phyloP scores from a whole-genome alignment of 2,888 invertebrate species.

The Clitarchus hookeri region DNA sequence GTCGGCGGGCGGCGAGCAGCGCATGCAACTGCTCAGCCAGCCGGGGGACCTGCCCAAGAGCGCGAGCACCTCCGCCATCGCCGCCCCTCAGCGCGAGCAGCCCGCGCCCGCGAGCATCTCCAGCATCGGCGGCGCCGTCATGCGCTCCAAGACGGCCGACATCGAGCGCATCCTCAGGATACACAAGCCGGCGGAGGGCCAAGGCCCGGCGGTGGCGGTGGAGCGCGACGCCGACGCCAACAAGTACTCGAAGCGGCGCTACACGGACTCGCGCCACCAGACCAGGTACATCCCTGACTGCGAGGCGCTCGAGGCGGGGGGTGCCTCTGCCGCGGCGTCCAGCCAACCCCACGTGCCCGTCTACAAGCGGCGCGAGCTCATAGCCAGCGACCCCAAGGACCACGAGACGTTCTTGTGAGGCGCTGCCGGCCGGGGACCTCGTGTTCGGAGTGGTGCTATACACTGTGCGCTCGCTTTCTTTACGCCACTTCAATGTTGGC shows the following conservation, averaged over 20 bases:
- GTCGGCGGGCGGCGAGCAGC: conserved; percentile 62
- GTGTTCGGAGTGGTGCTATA: too few species aligned
- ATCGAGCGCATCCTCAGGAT: conserved; percentile 61
- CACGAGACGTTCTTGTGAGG: conserved; percentile 30
- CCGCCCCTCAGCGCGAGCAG: conserved; percentile 28
- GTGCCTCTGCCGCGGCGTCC: conserved; percentile 42
- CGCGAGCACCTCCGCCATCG: conserved; percentile 36
- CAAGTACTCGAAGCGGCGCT: conserved; percentile 64
- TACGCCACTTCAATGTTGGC: too few species aligned
- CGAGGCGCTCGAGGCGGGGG: conserved; percentile 53
- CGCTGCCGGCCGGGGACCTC: neutral
- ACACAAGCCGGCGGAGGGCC: conserved; percentile 30
- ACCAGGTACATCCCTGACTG: conserved; percentile 63
- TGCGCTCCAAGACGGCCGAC: conserved; percentile 69
- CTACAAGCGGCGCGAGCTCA: conserved; percentile 80
- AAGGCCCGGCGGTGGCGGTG: conserved; percentile 32
- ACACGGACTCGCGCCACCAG: conserved; percentile 64
- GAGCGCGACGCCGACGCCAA: conserved; percentile 58
- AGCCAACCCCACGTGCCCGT: conserved; percentile 57
- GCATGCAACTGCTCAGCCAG: conserved; percentile 46
- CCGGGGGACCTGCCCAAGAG: conserved; percentile 34
- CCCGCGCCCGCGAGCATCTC: conserved; percentile 62
- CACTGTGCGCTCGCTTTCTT: too few species aligned
- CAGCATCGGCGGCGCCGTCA: conserved; percentile 67
- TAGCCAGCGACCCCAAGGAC: conserved; percentile 71